These are phyloP conservation scores for Balaeniceps rex DNA, from an alignment of 2,113 vertebrate genomes.

Conservation along the genomic window DNA sequence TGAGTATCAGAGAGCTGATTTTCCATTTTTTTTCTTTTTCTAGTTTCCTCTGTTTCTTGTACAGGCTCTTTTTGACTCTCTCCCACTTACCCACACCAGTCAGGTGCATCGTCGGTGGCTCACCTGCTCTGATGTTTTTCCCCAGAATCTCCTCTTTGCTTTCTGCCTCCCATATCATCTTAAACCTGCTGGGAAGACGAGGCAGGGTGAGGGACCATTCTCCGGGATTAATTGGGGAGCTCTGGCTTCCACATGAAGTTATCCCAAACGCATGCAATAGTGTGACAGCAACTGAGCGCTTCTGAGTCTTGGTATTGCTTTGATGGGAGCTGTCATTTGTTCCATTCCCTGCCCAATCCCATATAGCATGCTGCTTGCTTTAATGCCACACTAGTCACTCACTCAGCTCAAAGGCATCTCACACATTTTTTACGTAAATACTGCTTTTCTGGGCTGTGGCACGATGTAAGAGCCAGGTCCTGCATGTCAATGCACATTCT, in stretches of 20 bases:
- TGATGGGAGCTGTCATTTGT: not conserved
- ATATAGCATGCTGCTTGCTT: not conserved
- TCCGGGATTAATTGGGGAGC: not conserved
- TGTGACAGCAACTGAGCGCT: not conserved
- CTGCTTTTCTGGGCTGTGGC: not conserved
- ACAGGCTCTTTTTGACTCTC: not conserved
- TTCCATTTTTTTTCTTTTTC: not conserved
- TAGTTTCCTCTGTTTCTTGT: not conserved
- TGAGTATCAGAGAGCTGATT: not conserved
- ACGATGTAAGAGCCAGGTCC: accelerated
- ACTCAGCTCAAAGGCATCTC: not conserved
- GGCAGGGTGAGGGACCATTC: not conserved
- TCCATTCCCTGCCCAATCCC: no score
- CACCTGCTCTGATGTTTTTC: not conserved
- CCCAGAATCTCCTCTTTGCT: not conserved
- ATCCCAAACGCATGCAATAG: not conserved
- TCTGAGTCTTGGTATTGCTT: not conserved
- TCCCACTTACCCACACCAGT: not conserved
- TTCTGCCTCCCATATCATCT: not conserved
- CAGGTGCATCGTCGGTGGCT: not conserved
- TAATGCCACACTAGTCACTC: no score
- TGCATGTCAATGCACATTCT: accelerated
- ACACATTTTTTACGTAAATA: not conserved
- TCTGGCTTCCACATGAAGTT: not conserved
- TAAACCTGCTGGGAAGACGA: not conserved